Evolutionary conservation across 2,113 vertebrate species (phyloP).

Genomic region (Abramis brama): DNA sequence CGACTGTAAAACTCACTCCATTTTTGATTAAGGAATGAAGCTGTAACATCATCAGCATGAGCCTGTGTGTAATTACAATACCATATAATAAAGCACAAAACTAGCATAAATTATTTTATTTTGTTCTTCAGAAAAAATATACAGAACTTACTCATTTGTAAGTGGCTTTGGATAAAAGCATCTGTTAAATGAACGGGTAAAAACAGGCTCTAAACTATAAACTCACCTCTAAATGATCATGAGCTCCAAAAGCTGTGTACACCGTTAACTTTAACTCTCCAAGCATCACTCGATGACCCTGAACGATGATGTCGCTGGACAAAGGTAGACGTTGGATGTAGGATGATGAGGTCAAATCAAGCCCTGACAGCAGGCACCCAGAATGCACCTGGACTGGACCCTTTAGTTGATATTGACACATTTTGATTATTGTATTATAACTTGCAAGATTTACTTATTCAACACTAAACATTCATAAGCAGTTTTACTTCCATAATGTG

Average conservation of each 20-base stretch:
- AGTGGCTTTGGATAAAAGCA: not conserved
- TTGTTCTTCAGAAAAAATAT: not conserved
- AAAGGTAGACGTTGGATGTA: constrained; percentile 59
- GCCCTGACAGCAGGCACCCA: constrained; percentile 87
- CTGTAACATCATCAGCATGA: constrained; percentile 58
- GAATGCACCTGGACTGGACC: constrained; percentile 81
- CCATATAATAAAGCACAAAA: not conserved
- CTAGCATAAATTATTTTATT: not conserved
- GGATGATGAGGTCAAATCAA: constrained; percentile 57
- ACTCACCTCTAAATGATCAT: constrained; percentile 84
- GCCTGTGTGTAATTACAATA: constrained; percentile 58
- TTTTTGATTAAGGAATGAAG: constrained; percentile 84
- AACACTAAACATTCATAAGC: not conserved
- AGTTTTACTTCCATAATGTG: not conserved
- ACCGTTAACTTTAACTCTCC: constrained; percentile 68
- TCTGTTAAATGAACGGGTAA: not conserved
- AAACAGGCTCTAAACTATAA: not conserved
- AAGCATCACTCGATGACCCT: constrained; percentile 81
- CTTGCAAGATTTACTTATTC: not conserved
- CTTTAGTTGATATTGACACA: constrained; percentile 64
- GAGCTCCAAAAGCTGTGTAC: constrained; percentile 81
- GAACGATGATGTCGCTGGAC: constrained; percentile 80
- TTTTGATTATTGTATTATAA: not conserved
- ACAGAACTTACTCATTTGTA: constrained; percentile 62
- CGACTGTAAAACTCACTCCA: constrained; percentile 82